Evolutionary conservation across 2,113 vertebrate species (phyloP), one percentile per base, ranked within the genome.

Genomic region (Anthoscopus minutus): DNA sequence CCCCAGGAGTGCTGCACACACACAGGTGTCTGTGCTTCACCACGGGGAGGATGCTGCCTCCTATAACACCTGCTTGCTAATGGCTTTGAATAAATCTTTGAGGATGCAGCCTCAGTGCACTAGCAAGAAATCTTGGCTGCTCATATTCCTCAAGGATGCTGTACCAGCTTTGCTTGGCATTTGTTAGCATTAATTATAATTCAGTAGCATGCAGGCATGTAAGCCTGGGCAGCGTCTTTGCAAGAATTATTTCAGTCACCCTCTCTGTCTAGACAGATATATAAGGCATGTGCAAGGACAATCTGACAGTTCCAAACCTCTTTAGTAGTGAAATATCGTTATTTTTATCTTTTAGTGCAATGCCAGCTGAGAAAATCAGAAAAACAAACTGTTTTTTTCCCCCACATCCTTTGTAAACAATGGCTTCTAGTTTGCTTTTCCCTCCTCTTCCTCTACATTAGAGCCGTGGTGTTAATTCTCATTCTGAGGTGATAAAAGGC

Each of bases 401-500:
- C 47, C 57, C 21, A 80, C 48, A 78, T 89, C 77, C 81, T 91
- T 53, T 79, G 78, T 93, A 90, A 90, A 93, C 81, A 95, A 57
- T 64, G 71, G 71, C n/a, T 93, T 78, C 24, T 48, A 47, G 21
- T 81, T 64, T 38, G 21, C 17, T 86, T 23, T 47, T 38, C 7
- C 44, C 24, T 38, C 7, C 11, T 7, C 38, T 90, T 92, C 77
- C 86, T 90, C 60, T 72, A 11, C 61, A 76, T 84, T 86, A 81
- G n/a, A 76, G n/a, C 8, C 14, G 5, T 50, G 60, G 85, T 71
- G 92, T 74, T 93, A 95, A 91, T 84, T 88, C 92, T 88, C 79
- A 42, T 89, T 86, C 64, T 84, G 38, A 94, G 82, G 82, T 94
- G 84, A 89, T 83, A 95, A 96, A 92, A 85, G 15, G 30, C 15